Base-by-base conservation (phyloP, 2,797 vertebrate species). In the Mormyrops boulengeri region DNA sequence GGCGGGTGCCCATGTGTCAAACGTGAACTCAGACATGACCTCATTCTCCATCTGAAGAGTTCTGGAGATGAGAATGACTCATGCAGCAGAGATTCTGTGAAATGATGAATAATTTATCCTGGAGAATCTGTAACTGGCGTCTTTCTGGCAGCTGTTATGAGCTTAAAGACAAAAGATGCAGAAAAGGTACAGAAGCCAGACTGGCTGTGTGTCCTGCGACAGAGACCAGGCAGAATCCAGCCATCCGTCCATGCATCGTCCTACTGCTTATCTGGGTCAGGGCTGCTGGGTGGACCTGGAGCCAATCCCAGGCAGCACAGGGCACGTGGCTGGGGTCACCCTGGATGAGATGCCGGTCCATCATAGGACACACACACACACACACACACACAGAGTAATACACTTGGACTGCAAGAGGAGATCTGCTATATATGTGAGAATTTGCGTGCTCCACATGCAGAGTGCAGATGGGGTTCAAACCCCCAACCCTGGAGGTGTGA, bases 81-180 rank as follows among this genome's bases (percentile, higher is more conserved):
- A 77, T 14, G 34, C 14, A 41, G 73, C 73, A 77, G 34, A 44
- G 73, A 19, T 77, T 77, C 38, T 41, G 73, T 1, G 34, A 77
- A 77, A 77, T 44, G 44, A 77, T 77, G 73, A 77, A 77, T 77
- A 77, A 77, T 77, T 77, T 77, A 77, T 77, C 73, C 73, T 77
- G 73, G 73, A 41, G 73, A 77, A 77, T 77, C 34, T 77, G 73
- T 77, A 77, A 19, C 34, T 77, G 34, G 34, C 73, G 38, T 77
- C 73, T 19, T 77, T 14, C 73, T 77, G 73, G 34, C 73, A 44
- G 73, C 73, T 77, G 66, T 73, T 73, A 73, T 73, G 73, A 77
- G 73, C 12, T 17, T 41, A 77, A 41, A 41, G 73, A 77, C 73
- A 77, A 77, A 44, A 77, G 38, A 19, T 38, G 12, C 7, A 38